These are phyloP conservation scores for Harpalus rubripes DNA, from an alignment of 2,888 invertebrate genomes.

Conservation along the genomic window DNA sequence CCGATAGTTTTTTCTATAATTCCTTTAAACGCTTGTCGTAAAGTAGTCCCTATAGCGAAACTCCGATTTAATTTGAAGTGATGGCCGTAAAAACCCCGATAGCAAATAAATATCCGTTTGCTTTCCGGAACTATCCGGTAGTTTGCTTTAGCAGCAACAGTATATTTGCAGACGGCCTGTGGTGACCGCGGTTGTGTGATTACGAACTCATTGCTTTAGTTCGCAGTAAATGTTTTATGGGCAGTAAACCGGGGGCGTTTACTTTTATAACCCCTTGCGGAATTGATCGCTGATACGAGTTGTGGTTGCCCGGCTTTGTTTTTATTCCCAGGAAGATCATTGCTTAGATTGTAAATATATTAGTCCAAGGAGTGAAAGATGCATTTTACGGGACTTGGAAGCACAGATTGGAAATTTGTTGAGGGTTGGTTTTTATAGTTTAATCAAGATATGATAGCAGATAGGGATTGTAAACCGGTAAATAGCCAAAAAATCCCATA, in stretches of 20 bases:
- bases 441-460: too few relatives aligned
- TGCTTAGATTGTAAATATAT: conserved; percentile 17
- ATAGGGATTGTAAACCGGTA: too few relatives aligned
- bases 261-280: conserved; percentile 51
- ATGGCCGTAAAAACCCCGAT: conserved; percentile 18
- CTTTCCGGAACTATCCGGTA: conserved; percentile 6
- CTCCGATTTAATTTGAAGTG: conserved; percentile 6
- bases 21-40: neutral
- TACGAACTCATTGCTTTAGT: conserved; percentile 44
- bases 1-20: too few relatives aligned
- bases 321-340: conserved; percentile 12
- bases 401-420: neutral
- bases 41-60: neutral
- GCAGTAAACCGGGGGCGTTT: conserved; percentile 40
- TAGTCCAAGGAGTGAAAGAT: neutral
- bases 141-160: conserved; percentile 31
- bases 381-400: neutral
- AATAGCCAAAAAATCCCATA: too few relatives aligned
- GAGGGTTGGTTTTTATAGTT: too few relatives aligned
- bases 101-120: conserved; percentile 22
- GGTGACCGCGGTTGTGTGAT: conserved; percentile 16
- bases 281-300: conserved; percentile 43
- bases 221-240: conserved; percentile 43
- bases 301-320: conserved; percentile 14
- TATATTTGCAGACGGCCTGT: conserved; percentile 5